phyloP scores from a whole-genome alignment of 2,888 invertebrate species.

The Drosophila mulleri region DNA sequence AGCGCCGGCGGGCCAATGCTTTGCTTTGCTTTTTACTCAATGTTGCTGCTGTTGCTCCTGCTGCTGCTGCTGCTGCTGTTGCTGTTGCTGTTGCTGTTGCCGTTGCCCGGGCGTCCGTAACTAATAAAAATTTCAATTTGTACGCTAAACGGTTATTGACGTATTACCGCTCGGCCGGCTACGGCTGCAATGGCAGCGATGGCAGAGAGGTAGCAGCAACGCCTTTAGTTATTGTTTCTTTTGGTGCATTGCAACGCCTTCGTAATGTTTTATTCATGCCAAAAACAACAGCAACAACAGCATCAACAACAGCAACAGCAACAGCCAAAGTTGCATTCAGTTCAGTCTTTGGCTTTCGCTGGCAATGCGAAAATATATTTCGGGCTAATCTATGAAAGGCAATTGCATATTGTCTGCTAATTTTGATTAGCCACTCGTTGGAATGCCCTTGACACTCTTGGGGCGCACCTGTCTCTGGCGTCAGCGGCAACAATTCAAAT shows the following conservation, averaged over 20 bases:
- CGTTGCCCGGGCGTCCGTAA: conserved; percentile 67
- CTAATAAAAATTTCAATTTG: conserved; percentile 82
- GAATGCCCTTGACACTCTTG: conserved; percentile 50
- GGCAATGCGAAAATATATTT: conserved; percentile 22
- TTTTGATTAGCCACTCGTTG: conserved; percentile 14
- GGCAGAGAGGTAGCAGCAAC: conserved; percentile 71
- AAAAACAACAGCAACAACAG: conserved; percentile 23
- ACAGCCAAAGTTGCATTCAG: not conserved
- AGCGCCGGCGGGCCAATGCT: conserved; percentile 68
- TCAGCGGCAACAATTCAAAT: conserved; percentile 37
- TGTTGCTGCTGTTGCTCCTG: conserved; percentile 15
- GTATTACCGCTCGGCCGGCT: conserved; percentile 76
- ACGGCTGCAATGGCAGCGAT: conserved; percentile 34
- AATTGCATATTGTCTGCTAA: conserved; percentile 43
- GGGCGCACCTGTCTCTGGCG: conserved; percentile 41
- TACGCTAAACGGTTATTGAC: conserved; percentile 81
- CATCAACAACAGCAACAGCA: conserved; percentile 23
- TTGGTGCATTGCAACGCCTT: conserved; percentile 73
- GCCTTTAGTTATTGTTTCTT: conserved; percentile 79
- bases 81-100: conserved; percentile 34
- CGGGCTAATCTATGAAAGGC: conserved; percentile 29
- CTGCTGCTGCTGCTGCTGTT: conserved; percentile 24
- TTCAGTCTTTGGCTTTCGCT: conserved; percentile 39
- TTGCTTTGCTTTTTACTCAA: conserved; percentile 57
- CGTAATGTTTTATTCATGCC: conserved; percentile 77